Percentiles rank a stretch among this genome's conserved stretches.
Evolutionary conservation across 1,140 invertebrate species (phyloP).

Genomic region (Samia ricini): DNA sequence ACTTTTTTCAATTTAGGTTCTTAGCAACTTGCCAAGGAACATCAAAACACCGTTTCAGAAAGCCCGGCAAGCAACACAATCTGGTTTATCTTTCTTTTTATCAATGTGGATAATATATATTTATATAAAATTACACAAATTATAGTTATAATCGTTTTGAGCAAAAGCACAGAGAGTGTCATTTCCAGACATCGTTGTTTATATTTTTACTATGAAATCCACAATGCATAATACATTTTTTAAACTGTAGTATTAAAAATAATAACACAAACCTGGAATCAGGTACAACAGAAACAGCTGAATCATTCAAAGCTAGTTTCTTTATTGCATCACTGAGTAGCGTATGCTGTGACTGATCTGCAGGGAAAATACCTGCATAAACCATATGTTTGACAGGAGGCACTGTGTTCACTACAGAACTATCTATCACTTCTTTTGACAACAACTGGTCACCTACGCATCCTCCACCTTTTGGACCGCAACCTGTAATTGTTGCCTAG

Average conservation of each 20-base stretch:
- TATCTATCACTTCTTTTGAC: slow-evolving; percentile 42
- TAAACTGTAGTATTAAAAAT: background rate
- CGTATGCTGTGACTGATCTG: slow-evolving; percentile 91
- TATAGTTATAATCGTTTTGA: too few relatives aligned
- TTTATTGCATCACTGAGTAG: slow-evolving; percentile 89
- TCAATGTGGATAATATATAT: too few relatives aligned
- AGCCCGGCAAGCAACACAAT: too few relatives aligned
- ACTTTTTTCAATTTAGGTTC: too few relatives aligned
- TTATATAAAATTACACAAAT: too few relatives aligned
- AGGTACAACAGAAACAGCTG: slow-evolving; percentile 87
- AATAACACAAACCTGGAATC: slow-evolving; percentile 85
- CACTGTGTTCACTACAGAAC: slow-evolving; percentile 25
- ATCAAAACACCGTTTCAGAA: too few relatives aligned
- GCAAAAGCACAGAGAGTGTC: too few relatives aligned
- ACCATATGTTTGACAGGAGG: slow-evolving; percentile 88
- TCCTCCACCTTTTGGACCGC: slow-evolving; percentile 69
- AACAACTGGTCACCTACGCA: slow-evolving; percentile 67
- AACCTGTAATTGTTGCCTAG: slow-evolving; percentile 37
- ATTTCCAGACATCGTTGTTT: too few relatives aligned
- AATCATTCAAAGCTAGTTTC: slow-evolving; percentile 95
- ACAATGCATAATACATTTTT: slow-evolving; percentile 15
- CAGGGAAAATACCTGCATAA: slow-evolving; percentile 95
- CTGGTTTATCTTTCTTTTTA: too few relatives aligned
- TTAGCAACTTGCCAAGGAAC: too few relatives aligned
- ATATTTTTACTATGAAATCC: too few relatives aligned